A percentile compares a stretch with the other conserved stretches of the same genome.
Conservation (phyloP, 2,113 vertebrate species). For the Sapayoa aenigma region DNA sequence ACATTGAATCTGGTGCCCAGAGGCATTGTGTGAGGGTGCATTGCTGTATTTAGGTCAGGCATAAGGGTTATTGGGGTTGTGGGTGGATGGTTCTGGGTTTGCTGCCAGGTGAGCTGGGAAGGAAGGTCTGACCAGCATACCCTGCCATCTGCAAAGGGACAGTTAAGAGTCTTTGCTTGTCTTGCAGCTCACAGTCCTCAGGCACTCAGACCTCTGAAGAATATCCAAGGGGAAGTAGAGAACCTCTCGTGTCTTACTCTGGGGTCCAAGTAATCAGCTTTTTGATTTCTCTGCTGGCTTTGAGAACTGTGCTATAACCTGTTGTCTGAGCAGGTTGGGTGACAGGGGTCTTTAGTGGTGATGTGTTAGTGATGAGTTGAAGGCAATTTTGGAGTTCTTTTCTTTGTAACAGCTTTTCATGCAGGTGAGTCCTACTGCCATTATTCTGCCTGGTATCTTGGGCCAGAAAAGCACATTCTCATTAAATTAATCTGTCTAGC, state of each 20-base stretch:
- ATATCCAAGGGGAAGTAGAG: not conserved
- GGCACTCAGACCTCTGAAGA: not conserved
- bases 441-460: not conserved
- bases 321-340: not conserved
- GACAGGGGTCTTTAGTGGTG: not conserved
- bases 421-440: not conserved
- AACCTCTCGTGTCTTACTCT: not conserved
- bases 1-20: constrained; percentile 18
- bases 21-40: not conserved
- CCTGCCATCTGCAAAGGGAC: not conserved
- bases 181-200: not conserved
- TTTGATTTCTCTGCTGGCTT: not conserved
- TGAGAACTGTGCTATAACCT: not conserved
- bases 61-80: not conserved
- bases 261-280: not conserved
- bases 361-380: not conserved
- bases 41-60: not conserved
- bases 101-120: not conserved
- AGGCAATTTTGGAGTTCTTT: not conserved
- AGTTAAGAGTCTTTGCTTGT: not conserved
- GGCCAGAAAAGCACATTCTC: not conserved
- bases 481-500: not conserved
- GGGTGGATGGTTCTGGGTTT: not conserved
- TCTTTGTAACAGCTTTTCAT: not conserved
- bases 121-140: not conserved